Conservation (phyloP, 2,113 vertebrate species). For the Phaethornis superciliosus region DNA sequence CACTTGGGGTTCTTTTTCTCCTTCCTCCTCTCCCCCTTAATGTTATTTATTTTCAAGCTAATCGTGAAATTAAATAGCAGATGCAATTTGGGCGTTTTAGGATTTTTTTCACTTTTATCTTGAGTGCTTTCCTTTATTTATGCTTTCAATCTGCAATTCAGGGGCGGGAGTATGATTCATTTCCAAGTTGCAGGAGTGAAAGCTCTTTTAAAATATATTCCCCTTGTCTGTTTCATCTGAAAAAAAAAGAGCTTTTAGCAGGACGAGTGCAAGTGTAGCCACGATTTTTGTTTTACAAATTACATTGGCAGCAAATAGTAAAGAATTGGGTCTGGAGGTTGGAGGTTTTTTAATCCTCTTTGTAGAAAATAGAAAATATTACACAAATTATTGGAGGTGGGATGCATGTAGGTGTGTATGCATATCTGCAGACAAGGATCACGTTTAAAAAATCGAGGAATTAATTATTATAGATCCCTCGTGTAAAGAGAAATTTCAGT, state of each 20-base stretch:
- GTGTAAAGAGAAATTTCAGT: neutral
- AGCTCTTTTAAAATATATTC: neutral
- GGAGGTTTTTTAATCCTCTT: neutral
- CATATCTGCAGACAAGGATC: fast-evolving
- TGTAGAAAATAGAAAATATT: neutral
- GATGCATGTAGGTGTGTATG: fast-evolving
- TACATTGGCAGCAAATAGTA: neutral
- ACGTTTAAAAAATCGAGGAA: fast-evolving
- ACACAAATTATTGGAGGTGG: fast-evolving
- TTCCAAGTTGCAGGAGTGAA: neutral
- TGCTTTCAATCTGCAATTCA: neutral
- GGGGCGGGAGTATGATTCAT: neutral
- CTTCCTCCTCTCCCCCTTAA: fast-evolving
- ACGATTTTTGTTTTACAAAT: neutral
- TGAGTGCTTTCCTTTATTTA: constrained; percentile 17
- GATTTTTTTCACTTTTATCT: neutral
- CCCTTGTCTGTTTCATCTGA: neutral
- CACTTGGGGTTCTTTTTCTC: neutral
- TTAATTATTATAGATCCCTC: fast-evolving
- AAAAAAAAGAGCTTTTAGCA: constrained; percentile 6
- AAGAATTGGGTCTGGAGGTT: neutral
- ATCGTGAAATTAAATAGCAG: neutral
- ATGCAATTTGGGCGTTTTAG: neutral
- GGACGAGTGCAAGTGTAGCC: neutral
- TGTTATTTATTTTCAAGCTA: constrained; percentile 33